Conservation (phyloP, 2,797 vertebrate genomes). For the Picus viridis region DNA sequence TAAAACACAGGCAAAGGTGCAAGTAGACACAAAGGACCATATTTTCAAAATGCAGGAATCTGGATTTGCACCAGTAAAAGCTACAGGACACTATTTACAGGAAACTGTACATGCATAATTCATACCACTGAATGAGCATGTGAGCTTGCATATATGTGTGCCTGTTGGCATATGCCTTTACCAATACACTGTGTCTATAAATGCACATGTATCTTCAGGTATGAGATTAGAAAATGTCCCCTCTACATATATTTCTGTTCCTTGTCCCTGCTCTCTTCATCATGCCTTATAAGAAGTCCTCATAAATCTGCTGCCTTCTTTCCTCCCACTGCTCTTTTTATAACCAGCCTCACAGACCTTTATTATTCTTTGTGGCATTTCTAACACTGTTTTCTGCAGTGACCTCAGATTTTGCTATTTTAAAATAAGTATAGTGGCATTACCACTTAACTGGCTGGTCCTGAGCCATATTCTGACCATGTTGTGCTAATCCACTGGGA, state of each 20-base stretch:
- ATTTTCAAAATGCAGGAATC: background rate
- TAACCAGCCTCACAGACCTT: background rate
- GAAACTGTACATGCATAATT: background rate
- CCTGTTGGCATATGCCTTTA: background rate
- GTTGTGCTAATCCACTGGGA: background rate
- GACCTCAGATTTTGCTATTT: slow-evolving; percentile 37
- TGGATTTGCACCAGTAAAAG: background rate
- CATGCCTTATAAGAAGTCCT: background rate
- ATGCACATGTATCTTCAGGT: background rate
- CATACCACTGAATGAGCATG: background rate
- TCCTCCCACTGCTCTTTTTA: slow-evolving; percentile 3
- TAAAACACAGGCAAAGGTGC: background rate
- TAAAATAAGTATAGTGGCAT: background rate
- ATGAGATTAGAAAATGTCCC: background rate
- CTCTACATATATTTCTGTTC: background rate
- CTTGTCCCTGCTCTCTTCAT: background rate
- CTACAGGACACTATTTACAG: background rate
- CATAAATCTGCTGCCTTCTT: slow-evolving; percentile 36
- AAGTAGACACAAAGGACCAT: slow-evolving; percentile 33
- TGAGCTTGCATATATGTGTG: background rate
- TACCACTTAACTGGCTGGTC: background rate
- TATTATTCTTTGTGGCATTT: slow-evolving; percentile 42
- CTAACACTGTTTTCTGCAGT: background rate
- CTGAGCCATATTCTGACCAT: background rate
- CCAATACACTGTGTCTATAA: background rate